These are phyloP conservation scores for Parapristionchus giblindavisi DNA, from an alignment of 2,888 invertebrate genomes.

Conservation along the genomic window DNA sequence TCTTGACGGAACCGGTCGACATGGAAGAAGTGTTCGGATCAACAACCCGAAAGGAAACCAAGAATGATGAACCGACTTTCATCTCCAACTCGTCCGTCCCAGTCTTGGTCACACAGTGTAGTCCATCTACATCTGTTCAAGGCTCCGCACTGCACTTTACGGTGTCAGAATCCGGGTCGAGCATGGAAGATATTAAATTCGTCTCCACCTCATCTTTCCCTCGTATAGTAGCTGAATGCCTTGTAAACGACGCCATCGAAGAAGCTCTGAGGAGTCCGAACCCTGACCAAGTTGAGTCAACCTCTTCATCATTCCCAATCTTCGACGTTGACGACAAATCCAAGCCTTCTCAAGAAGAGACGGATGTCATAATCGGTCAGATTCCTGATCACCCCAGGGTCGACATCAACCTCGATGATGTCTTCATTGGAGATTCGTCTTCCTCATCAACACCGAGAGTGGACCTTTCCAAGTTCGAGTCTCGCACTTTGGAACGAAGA, in stretches of 20 bases:
- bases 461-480: slow-evolving; percentile 20
- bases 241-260: slow-evolving; percentile 3
- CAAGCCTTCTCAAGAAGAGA: neutral
- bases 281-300: neutral
- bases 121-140: too few relatives aligned
- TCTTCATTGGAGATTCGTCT: too few relatives aligned
- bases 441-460: neutral
- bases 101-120: neutral
- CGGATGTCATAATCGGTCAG: neutral
- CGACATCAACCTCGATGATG: too few relatives aligned
- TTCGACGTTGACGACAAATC: neutral
- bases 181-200: too few relatives aligned
- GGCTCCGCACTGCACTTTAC: too few relatives aligned
- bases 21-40: slow-evolving; percentile 15
- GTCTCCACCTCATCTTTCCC: neutral
- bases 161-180: too few relatives aligned
- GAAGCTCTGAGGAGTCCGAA: slow-evolving; percentile 12
- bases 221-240: neutral
- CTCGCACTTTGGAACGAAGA: neutral
- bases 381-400: too few relatives aligned
- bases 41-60: neutral
- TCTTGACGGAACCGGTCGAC: neutral
- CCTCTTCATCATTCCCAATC: slow-evolving; percentile 10
- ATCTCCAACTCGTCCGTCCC: neutral
- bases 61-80: too few relatives aligned